Evolutionary conservation across 2,888 invertebrate genomes (phyloP), one percentile per base, ranked within the genome.

Genomic region (Endotricha flammealis): DNA sequence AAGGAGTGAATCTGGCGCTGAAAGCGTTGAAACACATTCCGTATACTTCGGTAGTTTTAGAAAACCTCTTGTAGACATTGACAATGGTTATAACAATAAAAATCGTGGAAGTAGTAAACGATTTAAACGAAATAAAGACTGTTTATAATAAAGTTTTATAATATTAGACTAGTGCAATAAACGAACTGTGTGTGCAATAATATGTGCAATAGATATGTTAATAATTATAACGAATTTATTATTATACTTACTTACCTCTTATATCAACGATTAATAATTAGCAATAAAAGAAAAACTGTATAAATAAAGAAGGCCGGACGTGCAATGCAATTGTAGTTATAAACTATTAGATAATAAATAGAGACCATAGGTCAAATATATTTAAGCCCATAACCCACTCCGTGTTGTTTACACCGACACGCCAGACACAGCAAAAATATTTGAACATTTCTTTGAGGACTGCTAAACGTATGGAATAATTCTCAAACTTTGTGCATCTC

Each of bases 1-100:
- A 5, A 90, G 93, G 44, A 94, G 95, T 78, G 95, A 95, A 78
- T 95, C 95, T 12, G 95, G 95, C 1, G 95, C 93, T 2, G 95
- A 95, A 66, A 95, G 95, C 78, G 87, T 95, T 14, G 95, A 94
- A 60, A 95, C 95, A 0, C 94, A 95, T 77, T 95, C 95, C 2
- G 95, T 95, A 24, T 93, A 94, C 64, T 95, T 94, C 57, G 94
- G 93, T 30, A 92, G 91, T 66, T 91, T 91, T 57, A 81, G 91
- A 41, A 91, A 90, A 40, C 52, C 64, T 27, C 61, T 69, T 45
- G 51, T 57, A 11, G 67, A 57, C 45, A 52, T 67, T 13, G 75
- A 75, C 30, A 67, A 59, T 39, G 45, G 41, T 22, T 24, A 47
- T 41, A 50, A 43, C 35, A 55, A 47, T 48, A 64, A 65, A 55